Evolutionary conservation across 1,140 invertebrate species (phyloP), one percentile per base, ranked within the genome.

Genomic region (Anthonomus grandis): DNA sequence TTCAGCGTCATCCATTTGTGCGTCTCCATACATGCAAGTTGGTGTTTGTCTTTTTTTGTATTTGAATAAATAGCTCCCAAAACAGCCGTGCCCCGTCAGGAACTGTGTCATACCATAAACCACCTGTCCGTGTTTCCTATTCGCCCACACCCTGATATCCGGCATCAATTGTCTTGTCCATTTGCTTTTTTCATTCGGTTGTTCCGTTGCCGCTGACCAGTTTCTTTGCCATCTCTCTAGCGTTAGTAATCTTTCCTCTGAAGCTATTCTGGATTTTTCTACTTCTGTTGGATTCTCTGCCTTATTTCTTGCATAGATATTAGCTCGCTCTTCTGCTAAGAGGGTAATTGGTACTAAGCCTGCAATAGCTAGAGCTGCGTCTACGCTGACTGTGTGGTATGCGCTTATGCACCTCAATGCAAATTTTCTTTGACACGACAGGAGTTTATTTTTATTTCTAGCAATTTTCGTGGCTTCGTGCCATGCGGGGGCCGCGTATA

Each of bases 401-500:
- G 22, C 22, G 12, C 0, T 8, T 10, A 12, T 47, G 4, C n/a
- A 12, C 18, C 24, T 9, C 4, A 47, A 4, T 0, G 15, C 6
- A 6, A 27, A 4, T n/a, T 9, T 24, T 17, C 24, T 24, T 4
- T 47, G 24, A 6, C 4, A 4, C 5, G n/a, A 12, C 19, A 9
- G 4, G 12, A 47, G 24, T 17, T 5, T 27, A n/a, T 10, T 27
- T 8, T 9, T 12, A 17, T 47, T 5, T 24, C 10, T 27, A 4
- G 25, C 19, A 17, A 0, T 6, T 9, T 24, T 17, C 5, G 13
- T 4, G 4, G 15, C 22, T 15, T 31, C 9, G 10, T 31, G 4
- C 45, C 45, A 47, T 4, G 31, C 19, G 5, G 45, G 45, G 4
- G 45, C 45, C 8, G 22, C 45, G 25, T 47, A 47, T 10, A 18